Evolutionary conservation across 2,888 invertebrate genomes (phyloP).

Genomic region (Craniophora ligustri): DNA sequence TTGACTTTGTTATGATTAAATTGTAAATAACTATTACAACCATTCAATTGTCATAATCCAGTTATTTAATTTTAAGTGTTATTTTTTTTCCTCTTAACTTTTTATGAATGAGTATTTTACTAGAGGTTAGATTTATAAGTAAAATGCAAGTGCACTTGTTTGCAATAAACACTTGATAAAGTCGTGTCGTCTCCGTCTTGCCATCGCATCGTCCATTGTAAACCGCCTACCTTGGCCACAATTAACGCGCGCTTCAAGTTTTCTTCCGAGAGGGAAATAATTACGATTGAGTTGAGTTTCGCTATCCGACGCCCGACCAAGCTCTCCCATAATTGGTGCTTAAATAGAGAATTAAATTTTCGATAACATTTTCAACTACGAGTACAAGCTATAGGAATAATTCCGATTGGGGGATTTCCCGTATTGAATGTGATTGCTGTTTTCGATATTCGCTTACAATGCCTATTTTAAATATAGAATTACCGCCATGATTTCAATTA

Average conservation of each 20-base stretch:
- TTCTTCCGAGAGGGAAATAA: conserved; percentile 80
- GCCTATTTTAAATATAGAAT: background rate
- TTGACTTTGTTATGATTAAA: no score
- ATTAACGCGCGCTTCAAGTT: conserved; percentile 77
- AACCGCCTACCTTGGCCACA: conserved; percentile 62
- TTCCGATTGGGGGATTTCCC: conserved; percentile 31
- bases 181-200: conserved; percentile 35
- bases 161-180: background rate
- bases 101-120: no score
- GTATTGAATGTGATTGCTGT: conserved; percentile 14
- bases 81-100: no score
- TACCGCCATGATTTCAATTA: background rate
- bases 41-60: no score
- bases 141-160: no score
- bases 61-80: no score
- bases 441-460: conserved; percentile 4
- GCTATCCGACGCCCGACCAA: conserved; percentile 71
- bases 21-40: no score
- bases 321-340: conserved; percentile 76
- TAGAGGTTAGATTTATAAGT: no score
- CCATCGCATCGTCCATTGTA: conserved; percentile 30
- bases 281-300: conserved; percentile 81
- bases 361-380: conserved; percentile 46
- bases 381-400: conserved; percentile 39
- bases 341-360: conserved; percentile 75